These are phyloP conservation scores for Aphaenogaster ashmeadi DNA, from an alignment of 1,140 invertebrate genomes.

Conservation along the genomic window DNA sequence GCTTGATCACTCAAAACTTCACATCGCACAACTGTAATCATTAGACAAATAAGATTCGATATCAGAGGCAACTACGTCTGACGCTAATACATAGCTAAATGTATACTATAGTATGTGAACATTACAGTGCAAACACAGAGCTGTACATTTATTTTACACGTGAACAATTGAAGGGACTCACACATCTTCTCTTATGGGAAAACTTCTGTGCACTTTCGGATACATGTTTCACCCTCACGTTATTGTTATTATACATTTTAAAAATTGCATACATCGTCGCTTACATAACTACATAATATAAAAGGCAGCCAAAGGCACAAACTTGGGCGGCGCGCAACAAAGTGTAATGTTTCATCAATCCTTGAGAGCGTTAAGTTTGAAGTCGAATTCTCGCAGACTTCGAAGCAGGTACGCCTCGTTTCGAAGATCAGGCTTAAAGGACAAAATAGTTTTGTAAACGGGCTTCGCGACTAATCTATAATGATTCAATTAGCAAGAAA, in stretches of 20 bases:
- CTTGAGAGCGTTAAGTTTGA: constrained; percentile 11
- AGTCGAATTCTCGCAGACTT: background rate
- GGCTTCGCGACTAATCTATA: constrained; percentile 57
- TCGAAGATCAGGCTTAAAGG: constrained; percentile 28
- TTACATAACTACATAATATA: constrained; percentile 59
- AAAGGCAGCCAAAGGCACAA: constrained; percentile 73
- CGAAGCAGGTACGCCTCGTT: background rate
- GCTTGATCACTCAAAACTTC: background rate
- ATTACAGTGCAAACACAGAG: constrained; percentile 19
- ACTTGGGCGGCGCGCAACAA: constrained; percentile 56
- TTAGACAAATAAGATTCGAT: constrained; percentile 12
- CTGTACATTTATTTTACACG: constrained; percentile 53
- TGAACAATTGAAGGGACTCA: background rate
- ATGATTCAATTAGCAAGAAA: constrained; percentile 66
- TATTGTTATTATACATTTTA: constrained; percentile 17
- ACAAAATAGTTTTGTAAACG: constrained; percentile 66
- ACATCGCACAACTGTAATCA: constrained; percentile 18
- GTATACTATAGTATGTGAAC: background rate
- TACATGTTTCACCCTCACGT: constrained; percentile 22
- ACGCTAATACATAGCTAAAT: background rate
- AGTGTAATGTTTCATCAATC: constrained; percentile 20
- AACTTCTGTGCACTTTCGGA: constrained; percentile 31
- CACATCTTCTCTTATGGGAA: background rate
- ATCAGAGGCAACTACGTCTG: background rate
- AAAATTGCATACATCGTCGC: constrained; percentile 32